A percentile compares a stretch with the other conserved stretches of the same genome.
These are phyloP conservation scores for Actinopyga echinites DNA, from an alignment of 53 echinoderm and acorn worm genomes.

Conservation along the genomic window DNA sequence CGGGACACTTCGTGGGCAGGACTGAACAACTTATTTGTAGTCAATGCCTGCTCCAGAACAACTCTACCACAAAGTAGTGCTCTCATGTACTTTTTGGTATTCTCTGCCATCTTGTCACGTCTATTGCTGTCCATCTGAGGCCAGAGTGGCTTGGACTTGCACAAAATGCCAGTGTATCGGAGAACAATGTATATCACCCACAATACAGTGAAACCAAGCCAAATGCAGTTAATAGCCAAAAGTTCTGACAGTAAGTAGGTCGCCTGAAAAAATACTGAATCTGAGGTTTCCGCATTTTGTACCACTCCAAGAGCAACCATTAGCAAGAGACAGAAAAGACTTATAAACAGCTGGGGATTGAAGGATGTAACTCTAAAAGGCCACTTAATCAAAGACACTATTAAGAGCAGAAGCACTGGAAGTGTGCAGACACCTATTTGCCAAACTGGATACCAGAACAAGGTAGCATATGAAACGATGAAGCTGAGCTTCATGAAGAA, in stretches of 20 bases:
- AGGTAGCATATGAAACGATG: constrained; percentile 67
- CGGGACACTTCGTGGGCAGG: constrained; percentile 92
- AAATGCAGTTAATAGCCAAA: constrained; percentile 59
- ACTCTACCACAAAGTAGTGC: constrained; percentile 89
- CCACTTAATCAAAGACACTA: constrained; percentile 72
- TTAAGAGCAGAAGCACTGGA: constrained; percentile 68
- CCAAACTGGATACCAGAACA: constrained; percentile 77
- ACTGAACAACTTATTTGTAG: constrained; percentile 85
- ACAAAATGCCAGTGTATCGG: constrained; percentile 75
- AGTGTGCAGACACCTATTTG: constrained; percentile 70
- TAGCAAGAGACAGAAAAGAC: constrained; percentile 70
- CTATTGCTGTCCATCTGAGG: constrained; percentile 78
- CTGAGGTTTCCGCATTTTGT: constrained; percentile 70
- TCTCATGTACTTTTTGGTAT: constrained; percentile 82
- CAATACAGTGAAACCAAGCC: constrained; percentile 65
- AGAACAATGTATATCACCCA: constrained; percentile 82
- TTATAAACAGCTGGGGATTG: constrained; percentile 79
- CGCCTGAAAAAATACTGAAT: constrained; percentile 84
- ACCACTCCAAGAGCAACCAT: constrained; percentile 80
- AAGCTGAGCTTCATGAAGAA: constrained; percentile 80
- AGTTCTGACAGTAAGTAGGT: constrained; percentile 77
- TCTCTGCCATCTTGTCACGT: constrained; percentile 68
- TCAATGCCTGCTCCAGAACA: constrained; percentile 84
- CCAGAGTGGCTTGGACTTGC: constrained; percentile 80
- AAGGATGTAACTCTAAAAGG: constrained; percentile 89